Conservation (phyloP, 2,888 invertebrate species). For the Eilema griseolum region DNA sequence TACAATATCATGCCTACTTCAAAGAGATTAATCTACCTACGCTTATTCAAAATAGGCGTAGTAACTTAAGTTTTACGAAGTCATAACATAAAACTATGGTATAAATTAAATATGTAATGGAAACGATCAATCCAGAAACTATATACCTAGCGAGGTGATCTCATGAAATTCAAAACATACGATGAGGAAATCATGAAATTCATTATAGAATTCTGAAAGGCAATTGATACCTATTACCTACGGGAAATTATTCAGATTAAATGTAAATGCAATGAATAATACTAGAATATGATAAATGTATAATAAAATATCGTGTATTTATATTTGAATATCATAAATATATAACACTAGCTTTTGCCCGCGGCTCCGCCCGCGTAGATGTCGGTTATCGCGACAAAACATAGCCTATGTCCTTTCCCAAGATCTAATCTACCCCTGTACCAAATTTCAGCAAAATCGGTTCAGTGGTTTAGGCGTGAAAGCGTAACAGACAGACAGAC, state of each 20-base stretch:
- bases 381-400: too few relatives aligned
- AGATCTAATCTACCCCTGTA: too few relatives aligned
- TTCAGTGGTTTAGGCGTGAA: too few relatives aligned
- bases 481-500: too few relatives aligned
- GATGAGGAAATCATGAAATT: slow-evolving; percentile 17
- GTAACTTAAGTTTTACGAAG: neutral
- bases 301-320: neutral
- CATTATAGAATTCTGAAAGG: slow-evolving; percentile 24
- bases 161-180: slow-evolving; percentile 32
- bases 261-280: slow-evolving; percentile 4
- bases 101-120: slow-evolving; percentile 16
- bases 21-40: neutral
- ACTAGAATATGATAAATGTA: slow-evolving; percentile 2
- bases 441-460: too few relatives aligned
- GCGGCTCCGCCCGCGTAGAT: too few relatives aligned
- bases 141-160: neutral
- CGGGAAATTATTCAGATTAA: slow-evolving; percentile 10
- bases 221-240: slow-evolving; percentile 12
- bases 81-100: slow-evolving; percentile 14
- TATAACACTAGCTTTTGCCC: too few relatives aligned
- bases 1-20: neutral
- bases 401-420: too few relatives aligned
- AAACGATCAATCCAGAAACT: slow-evolving; percentile 3
- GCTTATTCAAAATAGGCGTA: neutral
- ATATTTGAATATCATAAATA: slow-evolving; percentile 8